Evolutionary conservation across 2,113 vertebrate species (phyloP), one percentile per base, ranked within the genome.

Genomic region (Phylloscopus trochilus): DNA sequence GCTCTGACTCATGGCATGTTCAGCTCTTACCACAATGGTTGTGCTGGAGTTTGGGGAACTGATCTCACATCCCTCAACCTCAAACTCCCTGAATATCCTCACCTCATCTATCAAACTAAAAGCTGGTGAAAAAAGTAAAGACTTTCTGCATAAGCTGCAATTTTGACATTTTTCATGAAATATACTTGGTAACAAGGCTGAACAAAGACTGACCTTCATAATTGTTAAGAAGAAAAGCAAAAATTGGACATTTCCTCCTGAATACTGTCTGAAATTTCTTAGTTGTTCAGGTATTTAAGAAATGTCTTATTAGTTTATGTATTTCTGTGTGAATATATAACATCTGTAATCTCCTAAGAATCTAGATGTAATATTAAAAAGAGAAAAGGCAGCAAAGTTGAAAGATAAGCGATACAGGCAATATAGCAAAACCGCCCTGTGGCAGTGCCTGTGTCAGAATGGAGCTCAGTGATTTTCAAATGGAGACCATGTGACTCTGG

Each of bases 101-200:
- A 37, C 10, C 17, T 41, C 11, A n/a, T 41, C 19, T 88, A 23
- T 55, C 0, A 0, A 82, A 33, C 5, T 30, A n/a, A 51, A 72
- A 66, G 30, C 37, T 47, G 18, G 8, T 58, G 59, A 62, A 60
- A 59, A 15, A 58, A 31, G 8, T 44, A 55, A 75, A 66, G 15
- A 17, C 10, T 47, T 67, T 63, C 83, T 78, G 12, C 1, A 2
- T 66, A 33, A 23, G 11, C 27, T 73, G 12, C 22, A 41, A 2
- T 62, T 69, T 80, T 43, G 14, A 6, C 47, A 51, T 74, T 92
- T 73, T 62, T 83, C 43, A 86, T 35, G 12, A 81, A 88, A 83
- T 59, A 30, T 52, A 21, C 37, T 62, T 77, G 39, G 15, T 77
- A 74, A 33, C 1, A 4, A 59, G 11, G 10, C 8, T 70, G 35